Base-by-base conservation (phyloP, 1,140 invertebrate genomes). In the Nixonia krombeini region DNA sequence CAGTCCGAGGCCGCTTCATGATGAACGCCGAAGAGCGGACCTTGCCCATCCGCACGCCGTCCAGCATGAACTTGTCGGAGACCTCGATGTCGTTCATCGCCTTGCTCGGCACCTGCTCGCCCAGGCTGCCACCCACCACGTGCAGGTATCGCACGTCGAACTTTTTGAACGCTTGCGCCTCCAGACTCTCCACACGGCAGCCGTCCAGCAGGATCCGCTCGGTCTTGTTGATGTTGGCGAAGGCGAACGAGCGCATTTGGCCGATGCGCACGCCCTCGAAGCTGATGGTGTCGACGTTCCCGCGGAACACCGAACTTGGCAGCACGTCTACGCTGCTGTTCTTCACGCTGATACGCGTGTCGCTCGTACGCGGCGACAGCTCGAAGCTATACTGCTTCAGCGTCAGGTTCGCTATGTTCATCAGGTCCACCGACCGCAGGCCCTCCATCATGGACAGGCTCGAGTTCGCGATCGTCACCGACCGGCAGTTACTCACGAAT, bases 131-230 rank as follows among this genome's bases (percentile, higher is more conserved):
- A 0, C 86, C 85, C 17, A 93, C 83, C 18, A 88, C 79, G 63
- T 81, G 76, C 5, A 93, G 84, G 58, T 88, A 88, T 21, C 87
- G 84, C 0, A 91, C 88, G 18, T 88, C 87, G 73, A 94, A 93
- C 77, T 93, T 92, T 55, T 93, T 94, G 68, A 94, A 93, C 1
- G 91, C 89, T 75, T 93, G 91, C 16, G 88, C 87, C 64, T 92
- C 89, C 10, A 93, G 85, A 5, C 81, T 86, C 16, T 87, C 86
- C 12, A 92, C 81, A 1, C 66, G 72, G 46, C 87, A 88, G 66
- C 91, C 86, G 10, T 84, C 74, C 3, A 85, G 58, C 12, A 68
- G 68, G 0, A 85, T 66, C 1, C 69, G 80, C 1, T 87, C 80
- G 42, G 83, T 85, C 44, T 87, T 87, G 1, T 85, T 76, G 0